Evolutionary conservation across 2,797 vertebrate genomes (phyloP), one percentile per base, ranked within the genome.

Genomic region (Leucoraja ocellata): DNA sequence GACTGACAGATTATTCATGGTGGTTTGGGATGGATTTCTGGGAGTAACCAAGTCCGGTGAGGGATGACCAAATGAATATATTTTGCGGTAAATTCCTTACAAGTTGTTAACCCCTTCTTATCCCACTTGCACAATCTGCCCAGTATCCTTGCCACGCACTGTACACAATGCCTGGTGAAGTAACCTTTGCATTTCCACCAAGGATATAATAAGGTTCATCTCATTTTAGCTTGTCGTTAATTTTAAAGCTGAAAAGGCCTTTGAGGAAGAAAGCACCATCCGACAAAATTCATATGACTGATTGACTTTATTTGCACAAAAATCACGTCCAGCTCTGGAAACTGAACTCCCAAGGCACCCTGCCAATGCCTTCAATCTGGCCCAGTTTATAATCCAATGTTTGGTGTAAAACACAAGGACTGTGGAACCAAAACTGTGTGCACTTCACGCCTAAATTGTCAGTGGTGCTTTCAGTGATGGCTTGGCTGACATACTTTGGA

Each of bases 301-400:
- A 71, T 71, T 71, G 68, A 74, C 73, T 92, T 92, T 74, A 71
- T 92, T 4, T 46, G 71, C 36, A n/a, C 16, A 74, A 39, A 91
- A 73, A 76, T 54, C 46, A 54, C 54, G 73, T 92, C 39, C 36
- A 92, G 25, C 46, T 71, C 71, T 92, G 90, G 71, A 92, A 73
- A n/a, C 32, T 28, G 11, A n/a, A 28, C 71, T 92, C 39, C 46
- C 25, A 73, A 54, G 71, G 68, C 90, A 91, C 11, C 23, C 25
- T 28, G 90, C 90, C 90, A 73, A 92, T 14, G 90, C 46, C 16
- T 7, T 92, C 68, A 92, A 73, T 76, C 71, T 92, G 68, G 90
- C 65, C 39, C 71, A 74, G 68, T 71, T 54, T 92, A 71, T 36
- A 92, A 92, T 54, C 73, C 90, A 92, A 92, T 92, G 54, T 74